Evolutionary conservation across 2,113 vertebrate species (phyloP), one percentile per base, ranked within the genome.

Genomic region (Phainopepla nitens): DNA sequence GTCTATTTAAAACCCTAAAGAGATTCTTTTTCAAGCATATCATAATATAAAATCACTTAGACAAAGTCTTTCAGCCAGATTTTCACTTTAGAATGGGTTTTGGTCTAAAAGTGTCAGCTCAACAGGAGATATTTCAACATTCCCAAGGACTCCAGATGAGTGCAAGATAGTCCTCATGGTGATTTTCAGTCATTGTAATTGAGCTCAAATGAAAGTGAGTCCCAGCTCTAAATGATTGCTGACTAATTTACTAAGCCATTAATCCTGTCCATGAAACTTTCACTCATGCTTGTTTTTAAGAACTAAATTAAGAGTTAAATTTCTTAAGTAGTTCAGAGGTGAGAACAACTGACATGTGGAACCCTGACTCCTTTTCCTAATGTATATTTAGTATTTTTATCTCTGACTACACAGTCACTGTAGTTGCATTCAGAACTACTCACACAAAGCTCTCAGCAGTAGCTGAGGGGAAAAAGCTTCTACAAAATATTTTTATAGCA

Each of bases 241-340:
- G 71, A 80, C 71, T 94, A 75, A 91, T 91, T 95, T 89, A 68
- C 89, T 93, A 97, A 94, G 76, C 66, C 88, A 92, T 86, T 95
- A 96, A 95, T 93, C 94, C 79, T 62, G 57, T 69, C 70, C 47
- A 94, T 77, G 49, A 94, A 93, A 92, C 71, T 92, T 95, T 92
- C 92, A 92, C 64, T 93, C 86, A 66, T 69, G 79, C 51, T 70
- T 90, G 33, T 65, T 90, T 95, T 86, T 93, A 88, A 95, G 90
- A 91, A 87, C 51, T 84, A 90, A 95, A 84, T 82, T 62, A 93
- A 93, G 70, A 81, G 66, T 78, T 94, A 89, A 66, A 82, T 91
- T 96, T 94, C 82, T 80, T 89, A 82, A 89, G 73, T 53, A 87
- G 57, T 84, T 94, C 65, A 94, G 65, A 95, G 73, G 47, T 84